These are phyloP conservation scores for Phaedon cochleariae DNA, from an alignment of 2,888 invertebrate species.

Conservation along the genomic window DNA sequence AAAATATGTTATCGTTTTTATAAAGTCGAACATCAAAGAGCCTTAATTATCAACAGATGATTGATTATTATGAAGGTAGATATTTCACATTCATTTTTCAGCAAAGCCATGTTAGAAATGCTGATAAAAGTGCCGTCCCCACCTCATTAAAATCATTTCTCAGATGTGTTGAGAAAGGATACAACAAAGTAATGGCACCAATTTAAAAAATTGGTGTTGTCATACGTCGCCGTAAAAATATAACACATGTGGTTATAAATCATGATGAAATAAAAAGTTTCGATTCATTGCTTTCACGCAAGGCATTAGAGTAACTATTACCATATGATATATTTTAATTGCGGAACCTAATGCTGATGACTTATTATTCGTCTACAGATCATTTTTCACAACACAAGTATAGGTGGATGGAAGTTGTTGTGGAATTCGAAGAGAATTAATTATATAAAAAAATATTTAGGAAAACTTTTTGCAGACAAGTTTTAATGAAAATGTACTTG, in stretches of 20 bases:
- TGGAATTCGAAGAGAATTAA: too few relatives aligned
- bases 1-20: too few relatives aligned
- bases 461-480: too few relatives aligned
- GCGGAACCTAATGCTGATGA: not conserved
- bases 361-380: not conserved
- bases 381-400: too few relatives aligned
- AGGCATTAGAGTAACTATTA: constrained; percentile 8
- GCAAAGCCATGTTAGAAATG: not conserved
- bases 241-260: constrained; percentile 19
- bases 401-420: too few relatives aligned
- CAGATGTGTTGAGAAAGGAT: not conserved
- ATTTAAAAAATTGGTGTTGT: constrained; percentile 16
- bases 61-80: not conserved
- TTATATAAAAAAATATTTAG: too few relatives aligned
- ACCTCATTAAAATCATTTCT: not conserved
- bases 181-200: not conserved
- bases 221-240: constrained; percentile 6
- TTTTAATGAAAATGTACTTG: too few relatives aligned
- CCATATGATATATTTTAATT: constrained; percentile 18
- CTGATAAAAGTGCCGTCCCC: not conserved
- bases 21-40: too few relatives aligned
- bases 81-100: not conserved
- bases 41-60: not conserved
- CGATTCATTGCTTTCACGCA: constrained; percentile 4
- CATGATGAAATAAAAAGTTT: constrained; percentile 5